Base-by-base conservation (phyloP, 2,113 vertebrate species). In the Peromyscus leucopus region DNA sequence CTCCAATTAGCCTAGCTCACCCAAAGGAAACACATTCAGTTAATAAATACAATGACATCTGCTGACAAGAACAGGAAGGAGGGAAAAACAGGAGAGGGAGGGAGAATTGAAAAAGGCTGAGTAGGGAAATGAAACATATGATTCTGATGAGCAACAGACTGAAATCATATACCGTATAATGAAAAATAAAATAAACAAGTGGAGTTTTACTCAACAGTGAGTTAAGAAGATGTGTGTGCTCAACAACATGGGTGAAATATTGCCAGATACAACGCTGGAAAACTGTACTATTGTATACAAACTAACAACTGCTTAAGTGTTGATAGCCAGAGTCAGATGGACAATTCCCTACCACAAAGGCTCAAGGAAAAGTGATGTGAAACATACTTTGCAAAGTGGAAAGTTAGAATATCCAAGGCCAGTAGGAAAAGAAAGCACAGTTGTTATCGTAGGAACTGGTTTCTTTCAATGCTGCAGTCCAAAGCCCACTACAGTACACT, bases 1-100 rank as follows among this genome's bases (percentile, higher is more conserved):
- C 65, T 90, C 31, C 89, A 61, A 74, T 69, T 96, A 92, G 36
- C 42, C 67, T 69, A 83, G 63, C 10, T 33, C 19, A 83, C 42
- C 51, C 82, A 65, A 86, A 88, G 83, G 71, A 96, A 96, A 26
- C 79, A 78, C 83, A 87, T 92, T 92, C 12, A 24, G 51, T 80
- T 91, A 94, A 93, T 95, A 82, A 86, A 96, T 65, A 12, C 87
- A 93, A 61, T 90, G 90, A 88, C 79, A 97, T 96, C 94, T 97
- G 96, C 96, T 97, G 94, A 96, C 57, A 95, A 95, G 72, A 46
- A 78, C 91, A 67, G 80, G 51, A 75, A 59, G 63, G 39, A 86
- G 13, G 21, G 26, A 65, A 65, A 72, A 90, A 51, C 21, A 10
- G 46, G 63, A 67, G 46, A 86, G 13, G 31, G 67, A 91, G 42